Evolutionary conservation across 2,797 vertebrate genomes (phyloP).

Genomic region (Cossypha dichroa): DNA sequence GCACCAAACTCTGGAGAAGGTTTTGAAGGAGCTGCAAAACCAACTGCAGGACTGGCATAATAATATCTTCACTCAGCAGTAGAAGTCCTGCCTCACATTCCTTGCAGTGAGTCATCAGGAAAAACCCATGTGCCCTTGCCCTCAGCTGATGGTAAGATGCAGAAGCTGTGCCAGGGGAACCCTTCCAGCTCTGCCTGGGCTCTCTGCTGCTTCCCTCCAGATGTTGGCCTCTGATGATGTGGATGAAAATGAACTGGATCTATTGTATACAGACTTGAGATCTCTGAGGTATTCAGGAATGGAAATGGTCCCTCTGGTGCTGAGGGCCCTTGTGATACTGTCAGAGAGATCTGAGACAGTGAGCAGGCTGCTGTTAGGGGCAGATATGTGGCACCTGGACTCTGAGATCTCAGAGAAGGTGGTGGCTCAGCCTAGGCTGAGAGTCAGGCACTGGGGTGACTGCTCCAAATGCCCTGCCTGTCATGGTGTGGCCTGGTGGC

Average conservation of each 20-base stretch:
- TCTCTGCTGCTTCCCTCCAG: background rate
- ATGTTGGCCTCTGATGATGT: background rate
- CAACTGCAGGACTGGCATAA: too few relatives aligned
- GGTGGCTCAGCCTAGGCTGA: background rate
- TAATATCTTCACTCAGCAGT: too few relatives aligned
- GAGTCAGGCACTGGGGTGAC: background rate
- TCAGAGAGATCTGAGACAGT: background rate
- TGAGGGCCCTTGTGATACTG: background rate
- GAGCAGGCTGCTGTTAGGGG: background rate
- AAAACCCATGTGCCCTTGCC: too few relatives aligned
- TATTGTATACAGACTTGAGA: too few relatives aligned
- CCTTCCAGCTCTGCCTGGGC: background rate
- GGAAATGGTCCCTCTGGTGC: background rate
- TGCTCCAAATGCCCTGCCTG: background rate
- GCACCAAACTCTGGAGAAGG: too few relatives aligned
- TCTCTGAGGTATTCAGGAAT: accelerated
- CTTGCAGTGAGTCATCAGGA: too few relatives aligned
- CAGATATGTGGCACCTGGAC: too few relatives aligned
- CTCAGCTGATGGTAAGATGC: too few relatives aligned
- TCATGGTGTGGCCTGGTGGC: background rate
- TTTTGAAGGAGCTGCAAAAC: too few relatives aligned
- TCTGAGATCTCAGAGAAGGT: background rate
- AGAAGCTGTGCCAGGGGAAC: background rate
- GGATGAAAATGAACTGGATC: too few relatives aligned
- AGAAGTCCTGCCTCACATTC: too few relatives aligned